These are phyloP conservation scores for Microctenopoma steveboyesi DNA, from an alignment of 2,797 vertebrate species.

Conservation along the genomic window DNA sequence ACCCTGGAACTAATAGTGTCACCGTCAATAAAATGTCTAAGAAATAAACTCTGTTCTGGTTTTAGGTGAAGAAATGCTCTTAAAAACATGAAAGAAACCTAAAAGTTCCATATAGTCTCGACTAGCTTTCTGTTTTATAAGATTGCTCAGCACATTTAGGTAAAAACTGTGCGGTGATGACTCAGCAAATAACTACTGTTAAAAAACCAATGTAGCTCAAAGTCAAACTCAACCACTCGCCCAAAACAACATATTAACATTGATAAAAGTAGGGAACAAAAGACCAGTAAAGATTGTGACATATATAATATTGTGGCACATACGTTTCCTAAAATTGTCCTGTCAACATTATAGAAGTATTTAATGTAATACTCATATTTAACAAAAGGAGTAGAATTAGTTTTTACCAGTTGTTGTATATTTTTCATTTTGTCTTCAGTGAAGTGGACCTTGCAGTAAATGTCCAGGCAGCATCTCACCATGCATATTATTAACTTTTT, in stretches of 20 bases:
- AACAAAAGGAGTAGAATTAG: constrained; percentile 6
- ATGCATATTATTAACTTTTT: constrained; percentile 78
- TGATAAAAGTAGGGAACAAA: not conserved
- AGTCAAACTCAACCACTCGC: not conserved
- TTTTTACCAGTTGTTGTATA: constrained; percentile 77
- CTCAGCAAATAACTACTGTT: constrained; percentile 39
- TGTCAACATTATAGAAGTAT: not conserved
- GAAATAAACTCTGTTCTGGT: not conserved
- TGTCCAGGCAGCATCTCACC: constrained; percentile 11
- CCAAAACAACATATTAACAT: not conserved
- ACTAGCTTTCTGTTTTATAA: no score
- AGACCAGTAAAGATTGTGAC: not conserved
- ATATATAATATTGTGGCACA: not conserved
- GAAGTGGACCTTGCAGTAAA: not conserved
- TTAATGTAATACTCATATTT: not conserved
- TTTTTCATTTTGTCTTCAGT: constrained; percentile 67
- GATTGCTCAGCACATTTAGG: no score
- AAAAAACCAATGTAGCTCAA: constrained; percentile 12
- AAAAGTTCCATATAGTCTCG: no score
- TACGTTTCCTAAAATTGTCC: not conserved
- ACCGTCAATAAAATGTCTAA: not conserved
- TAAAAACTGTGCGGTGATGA: constrained; percentile 30
- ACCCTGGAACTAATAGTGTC: no score
- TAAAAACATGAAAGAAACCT: no score
- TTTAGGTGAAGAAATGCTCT: not conserved